phyloP scores from a whole-genome alignment of 2,113 vertebrate species.

The Pyxicephalus adspersus region DNA sequence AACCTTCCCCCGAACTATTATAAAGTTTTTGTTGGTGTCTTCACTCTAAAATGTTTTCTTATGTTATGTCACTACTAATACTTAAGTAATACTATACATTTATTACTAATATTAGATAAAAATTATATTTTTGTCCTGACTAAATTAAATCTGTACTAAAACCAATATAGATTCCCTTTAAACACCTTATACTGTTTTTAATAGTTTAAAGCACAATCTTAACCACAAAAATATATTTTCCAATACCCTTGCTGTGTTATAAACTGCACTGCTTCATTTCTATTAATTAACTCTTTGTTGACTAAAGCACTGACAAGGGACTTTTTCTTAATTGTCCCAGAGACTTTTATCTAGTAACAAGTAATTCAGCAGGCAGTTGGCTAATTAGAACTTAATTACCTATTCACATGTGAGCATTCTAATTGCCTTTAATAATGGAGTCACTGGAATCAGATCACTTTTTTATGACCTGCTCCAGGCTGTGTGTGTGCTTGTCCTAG shows the following conservation, averaged over 20 bases:
- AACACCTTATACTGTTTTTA: too few species aligned
- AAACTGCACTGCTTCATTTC: not conserved
- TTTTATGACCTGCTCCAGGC: slow-evolving; percentile 20
- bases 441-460: not conserved
- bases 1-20: too few species aligned
- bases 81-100: too few species aligned
- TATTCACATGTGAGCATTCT: slow-evolving; percentile 37
- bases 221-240: not conserved
- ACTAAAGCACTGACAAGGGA: not conserved
- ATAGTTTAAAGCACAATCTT: not conserved
- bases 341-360: slow-evolving; percentile 1
- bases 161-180: too few species aligned
- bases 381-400: slow-evolving; percentile 41
- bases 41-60: too few species aligned
- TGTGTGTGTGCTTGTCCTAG: not conserved
- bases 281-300: not conserved
- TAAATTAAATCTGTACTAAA: too few species aligned
- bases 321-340: not conserved
- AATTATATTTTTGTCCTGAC: too few species aligned
- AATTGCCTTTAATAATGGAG: slow-evolving; percentile 48
- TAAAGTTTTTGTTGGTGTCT: too few species aligned
- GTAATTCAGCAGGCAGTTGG: slow-evolving; percentile 14
- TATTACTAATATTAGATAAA: too few species aligned
- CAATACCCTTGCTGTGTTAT: not conserved
- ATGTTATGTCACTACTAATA: too few species aligned